These are phyloP conservation scores for Yponomeuta cagnagella DNA, from an alignment of 2,888 invertebrate genomes.

Conservation along the genomic window DNA sequence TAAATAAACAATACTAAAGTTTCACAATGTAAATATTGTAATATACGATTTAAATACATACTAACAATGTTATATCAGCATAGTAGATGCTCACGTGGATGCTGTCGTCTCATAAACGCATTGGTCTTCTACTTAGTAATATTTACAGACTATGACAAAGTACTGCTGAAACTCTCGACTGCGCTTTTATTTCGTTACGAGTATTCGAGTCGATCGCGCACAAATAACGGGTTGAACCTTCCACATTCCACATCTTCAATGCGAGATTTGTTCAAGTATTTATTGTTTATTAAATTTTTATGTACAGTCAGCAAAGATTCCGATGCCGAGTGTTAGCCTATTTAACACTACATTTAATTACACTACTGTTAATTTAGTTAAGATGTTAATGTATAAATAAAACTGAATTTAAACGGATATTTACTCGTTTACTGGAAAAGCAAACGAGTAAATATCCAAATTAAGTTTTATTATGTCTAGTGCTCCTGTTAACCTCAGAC, in stretches of 20 bases:
- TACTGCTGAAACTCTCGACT: not conserved
- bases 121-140: not conserved
- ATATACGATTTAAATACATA: conserved; percentile 20
- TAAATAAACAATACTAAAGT: conserved; percentile 2
- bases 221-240: not conserved
- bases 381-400: no score
- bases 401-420: no score
- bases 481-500: no score
- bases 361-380: no score
- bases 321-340: no score
- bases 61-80: conserved; percentile 1
- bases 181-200: not conserved
- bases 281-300: not conserved
- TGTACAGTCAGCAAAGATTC: not conserved
- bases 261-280: not conserved
- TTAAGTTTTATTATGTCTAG: no score
- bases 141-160: no score
- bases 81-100: not conserved
- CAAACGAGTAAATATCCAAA: no score
- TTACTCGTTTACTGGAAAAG: no score
- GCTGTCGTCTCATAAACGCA: not conserved
- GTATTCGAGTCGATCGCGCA: not conserved
- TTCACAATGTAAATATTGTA: conserved; percentile 36
- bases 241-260: not conserved
- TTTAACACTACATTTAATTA: no score